Conservation (phyloP, 1,140 invertebrate genomes). For the Penaeus indicus region DNA sequence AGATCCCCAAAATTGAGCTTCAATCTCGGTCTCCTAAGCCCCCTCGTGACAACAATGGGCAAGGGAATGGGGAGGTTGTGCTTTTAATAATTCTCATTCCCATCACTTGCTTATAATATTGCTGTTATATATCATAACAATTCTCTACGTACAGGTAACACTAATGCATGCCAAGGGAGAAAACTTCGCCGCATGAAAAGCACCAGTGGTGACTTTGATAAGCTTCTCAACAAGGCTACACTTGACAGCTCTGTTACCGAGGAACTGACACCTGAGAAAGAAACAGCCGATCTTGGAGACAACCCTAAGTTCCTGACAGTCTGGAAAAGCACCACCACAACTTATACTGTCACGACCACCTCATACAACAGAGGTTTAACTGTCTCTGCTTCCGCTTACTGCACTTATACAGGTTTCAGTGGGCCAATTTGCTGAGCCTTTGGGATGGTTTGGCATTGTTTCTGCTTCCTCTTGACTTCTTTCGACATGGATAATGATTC, state of each 20-base stretch:
- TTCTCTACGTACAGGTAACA: neutral
- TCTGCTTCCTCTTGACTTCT: constrained; percentile 27
- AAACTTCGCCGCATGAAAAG: constrained; percentile 1
- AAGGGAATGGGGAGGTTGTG: too few relatives aligned
- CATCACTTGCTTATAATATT: too few relatives aligned
- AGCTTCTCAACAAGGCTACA: neutral
- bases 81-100: too few relatives aligned
- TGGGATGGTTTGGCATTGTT: neutral
- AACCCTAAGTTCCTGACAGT: constrained; percentile 10
- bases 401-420: constrained; percentile 31
- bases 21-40: too few relatives aligned
- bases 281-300: neutral
- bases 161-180: neutral
- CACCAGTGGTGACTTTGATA: neutral
- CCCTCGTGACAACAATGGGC: too few relatives aligned
- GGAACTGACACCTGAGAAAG: neutral
- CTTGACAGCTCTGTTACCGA: neutral
- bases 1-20: too few relatives aligned
- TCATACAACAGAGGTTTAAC: constrained; percentile 29
- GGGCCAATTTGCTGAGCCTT: constrained; percentile 1
- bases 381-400: constrained; percentile 27
- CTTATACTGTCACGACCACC: constrained; percentile 26
- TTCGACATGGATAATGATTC: constrained; percentile 4
- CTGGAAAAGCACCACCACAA: neutral
- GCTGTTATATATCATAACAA: too few relatives aligned